Evolutionary conservation across 2,113 vertebrate genomes (phyloP).

Genomic region (Mormyrus iriodes): DNA sequence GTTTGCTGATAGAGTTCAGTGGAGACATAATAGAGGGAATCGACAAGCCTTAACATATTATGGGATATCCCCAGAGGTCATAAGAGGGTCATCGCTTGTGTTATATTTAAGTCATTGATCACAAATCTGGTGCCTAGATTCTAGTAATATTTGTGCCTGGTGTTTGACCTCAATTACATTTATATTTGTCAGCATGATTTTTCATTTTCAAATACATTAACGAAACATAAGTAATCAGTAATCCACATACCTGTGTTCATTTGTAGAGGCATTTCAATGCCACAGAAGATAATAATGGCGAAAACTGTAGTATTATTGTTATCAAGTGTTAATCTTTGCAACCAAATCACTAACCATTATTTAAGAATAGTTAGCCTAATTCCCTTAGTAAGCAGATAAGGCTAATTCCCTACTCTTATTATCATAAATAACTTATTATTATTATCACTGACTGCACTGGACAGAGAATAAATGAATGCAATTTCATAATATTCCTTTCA

Average conservation of each 20-base stretch:
- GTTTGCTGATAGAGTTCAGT: background rate
- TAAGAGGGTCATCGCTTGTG: background rate
- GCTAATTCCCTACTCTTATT: background rate
- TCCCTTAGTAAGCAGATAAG: background rate
- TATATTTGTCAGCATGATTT: background rate
- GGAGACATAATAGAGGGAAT: background rate
- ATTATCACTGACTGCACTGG: background rate
- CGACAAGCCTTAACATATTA: background rate
- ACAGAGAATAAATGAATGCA: background rate
- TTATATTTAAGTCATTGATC: background rate
- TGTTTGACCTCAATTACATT: background rate
- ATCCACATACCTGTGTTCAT: background rate
- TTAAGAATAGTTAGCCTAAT: background rate
- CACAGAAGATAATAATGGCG: background rate
- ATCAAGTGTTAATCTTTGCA: background rate
- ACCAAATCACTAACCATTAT: background rate
- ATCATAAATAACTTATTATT: background rate
- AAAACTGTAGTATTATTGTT: background rate
- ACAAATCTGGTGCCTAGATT: background rate
- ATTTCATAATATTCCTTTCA: background rate
- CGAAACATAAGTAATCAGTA: background rate
- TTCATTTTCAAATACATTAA: background rate
- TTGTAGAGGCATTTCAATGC: background rate
- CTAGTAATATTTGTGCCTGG: background rate
- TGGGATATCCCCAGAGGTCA: background rate